Percentiles rank a stretch among this genome's conserved stretches.
Conservation (phyloP, 92 coral and sea anemone genomes). For the Epizoanthus ramosus region DNA sequence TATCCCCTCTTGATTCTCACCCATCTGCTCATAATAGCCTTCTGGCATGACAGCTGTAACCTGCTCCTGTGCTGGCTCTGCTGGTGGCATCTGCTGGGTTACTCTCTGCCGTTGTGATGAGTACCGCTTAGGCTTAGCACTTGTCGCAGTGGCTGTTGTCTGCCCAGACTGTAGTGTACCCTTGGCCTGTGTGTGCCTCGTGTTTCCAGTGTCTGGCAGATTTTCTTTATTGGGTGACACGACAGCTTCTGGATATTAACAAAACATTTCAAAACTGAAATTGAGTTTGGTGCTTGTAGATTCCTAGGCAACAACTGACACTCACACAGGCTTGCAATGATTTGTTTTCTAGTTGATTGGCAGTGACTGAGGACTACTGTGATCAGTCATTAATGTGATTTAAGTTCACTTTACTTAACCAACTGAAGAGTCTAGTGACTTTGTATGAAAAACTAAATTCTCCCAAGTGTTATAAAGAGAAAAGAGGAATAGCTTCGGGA, state of each 20-base stretch:
- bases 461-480: no score
- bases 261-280: no score
- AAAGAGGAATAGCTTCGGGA: no score
- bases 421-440: no score
- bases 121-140: constrained; percentile 84
- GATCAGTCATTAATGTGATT: no score
- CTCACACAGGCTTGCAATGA: no score
- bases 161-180: background rate
- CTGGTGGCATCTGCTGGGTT: constrained; percentile 57
- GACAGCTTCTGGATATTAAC: background rate
- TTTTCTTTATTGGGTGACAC: background rate
- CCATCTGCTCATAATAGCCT: constrained; percentile 76
- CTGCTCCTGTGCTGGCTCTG: constrained; percentile 70
- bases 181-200: constrained; percentile 7
- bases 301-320: no score
- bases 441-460: no score
- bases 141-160: constrained; percentile 20
- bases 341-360: no score
- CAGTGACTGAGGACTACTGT: no score
- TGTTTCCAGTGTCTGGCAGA: background rate
- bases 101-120: constrained; percentile 94
- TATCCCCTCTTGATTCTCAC: constrained; percentile 32
- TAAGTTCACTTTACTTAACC: no score
- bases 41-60: constrained; percentile 62
- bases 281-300: no score